Percentiles rank a stretch among this genome's conserved stretches.
phyloP scores from a whole-genome alignment of 2,797 vertebrate genomes.

The Gymnopithys bicolor region DNA sequence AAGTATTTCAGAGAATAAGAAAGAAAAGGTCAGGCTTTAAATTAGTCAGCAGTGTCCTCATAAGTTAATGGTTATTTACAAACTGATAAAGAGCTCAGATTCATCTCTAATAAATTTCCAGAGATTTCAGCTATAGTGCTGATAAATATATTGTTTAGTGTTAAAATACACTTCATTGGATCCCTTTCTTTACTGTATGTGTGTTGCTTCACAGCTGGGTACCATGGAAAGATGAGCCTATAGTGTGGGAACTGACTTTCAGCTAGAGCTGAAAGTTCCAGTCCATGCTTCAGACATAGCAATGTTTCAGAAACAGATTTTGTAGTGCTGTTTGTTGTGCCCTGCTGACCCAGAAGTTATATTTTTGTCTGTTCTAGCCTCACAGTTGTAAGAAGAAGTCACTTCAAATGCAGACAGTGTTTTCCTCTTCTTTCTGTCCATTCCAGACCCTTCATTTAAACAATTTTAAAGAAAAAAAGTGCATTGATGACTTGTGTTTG shows the following conservation, averaged over 20 bases:
- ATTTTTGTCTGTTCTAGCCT: not conserved
- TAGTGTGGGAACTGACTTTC: not conserved
- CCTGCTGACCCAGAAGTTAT: not conserved
- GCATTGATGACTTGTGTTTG: not conserved
- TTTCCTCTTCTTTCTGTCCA: not conserved
- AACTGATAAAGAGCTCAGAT: not conserved
- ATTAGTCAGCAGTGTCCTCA: not conserved
- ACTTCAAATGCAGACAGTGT: not conserved
- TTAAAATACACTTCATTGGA: not conserved
- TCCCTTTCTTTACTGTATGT: not conserved
- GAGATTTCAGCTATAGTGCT: not conserved
- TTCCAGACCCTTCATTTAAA: not conserved
- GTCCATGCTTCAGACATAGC: not conserved
- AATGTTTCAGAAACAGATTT: not conserved
- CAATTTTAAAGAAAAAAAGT: not conserved
- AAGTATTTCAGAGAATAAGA: not conserved
- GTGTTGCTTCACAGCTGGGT: not conserved
- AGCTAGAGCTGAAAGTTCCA: not conserved
- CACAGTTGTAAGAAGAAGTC: not conserved
- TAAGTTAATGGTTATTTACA: constrained; percentile 17
- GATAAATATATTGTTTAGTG: not conserved
- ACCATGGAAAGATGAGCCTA: not conserved
- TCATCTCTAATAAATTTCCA: not conserved
- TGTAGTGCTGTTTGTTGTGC: not conserved
- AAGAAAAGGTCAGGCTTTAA: constrained; percentile 18